Evolutionary conservation across 2,113 vertebrate genomes (phyloP).

Genomic region (Elgaria multicarinata): DNA sequence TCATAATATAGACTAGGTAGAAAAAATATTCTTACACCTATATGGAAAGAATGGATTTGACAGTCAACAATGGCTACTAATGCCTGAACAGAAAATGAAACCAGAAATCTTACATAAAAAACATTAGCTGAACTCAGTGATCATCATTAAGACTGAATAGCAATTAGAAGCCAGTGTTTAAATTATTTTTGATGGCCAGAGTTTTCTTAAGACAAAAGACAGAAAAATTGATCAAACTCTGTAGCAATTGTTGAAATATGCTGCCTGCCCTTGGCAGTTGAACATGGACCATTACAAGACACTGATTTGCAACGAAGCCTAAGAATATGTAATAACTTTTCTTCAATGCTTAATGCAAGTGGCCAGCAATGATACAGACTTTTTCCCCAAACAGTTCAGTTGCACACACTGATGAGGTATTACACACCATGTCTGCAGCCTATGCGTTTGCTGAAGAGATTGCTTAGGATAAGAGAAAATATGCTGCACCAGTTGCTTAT

Average conservation of each 20-base stretch:
- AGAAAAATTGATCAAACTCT: constrained; percentile 35
- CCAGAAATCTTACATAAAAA: constrained; percentile 57
- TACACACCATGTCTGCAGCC: constrained; percentile 61
- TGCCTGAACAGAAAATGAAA: constrained; percentile 60
- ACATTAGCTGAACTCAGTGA: constrained; percentile 50
- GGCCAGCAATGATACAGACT: constrained; percentile 54
- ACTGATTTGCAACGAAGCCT: constrained; percentile 51
- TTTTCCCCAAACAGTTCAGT: constrained; percentile 61
- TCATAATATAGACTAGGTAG: constrained; percentile 51
- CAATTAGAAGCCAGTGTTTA: neutral
- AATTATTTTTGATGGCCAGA: neutral
- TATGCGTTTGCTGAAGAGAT: constrained; percentile 63
- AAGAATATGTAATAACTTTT: constrained; percentile 58
- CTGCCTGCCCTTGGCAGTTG: constrained; percentile 17
- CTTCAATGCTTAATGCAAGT: constrained; percentile 62
- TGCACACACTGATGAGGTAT: constrained; percentile 50
- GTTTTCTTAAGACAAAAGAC: constrained; percentile 21
- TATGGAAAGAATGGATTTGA: constrained; percentile 49
- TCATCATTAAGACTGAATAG: constrained; percentile 8
- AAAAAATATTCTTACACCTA: constrained; percentile 58
- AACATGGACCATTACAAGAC: constrained; percentile 51
- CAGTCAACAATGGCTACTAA: constrained; percentile 57
- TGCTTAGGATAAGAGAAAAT: constrained; percentile 49
- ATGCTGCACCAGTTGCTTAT: constrained; percentile 59
- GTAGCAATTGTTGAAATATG: constrained; percentile 26